These are phyloP conservation scores for Hemitrygon akajei DNA, from an alignment of 2,797 vertebrate genomes.

Conservation along the genomic window DNA sequence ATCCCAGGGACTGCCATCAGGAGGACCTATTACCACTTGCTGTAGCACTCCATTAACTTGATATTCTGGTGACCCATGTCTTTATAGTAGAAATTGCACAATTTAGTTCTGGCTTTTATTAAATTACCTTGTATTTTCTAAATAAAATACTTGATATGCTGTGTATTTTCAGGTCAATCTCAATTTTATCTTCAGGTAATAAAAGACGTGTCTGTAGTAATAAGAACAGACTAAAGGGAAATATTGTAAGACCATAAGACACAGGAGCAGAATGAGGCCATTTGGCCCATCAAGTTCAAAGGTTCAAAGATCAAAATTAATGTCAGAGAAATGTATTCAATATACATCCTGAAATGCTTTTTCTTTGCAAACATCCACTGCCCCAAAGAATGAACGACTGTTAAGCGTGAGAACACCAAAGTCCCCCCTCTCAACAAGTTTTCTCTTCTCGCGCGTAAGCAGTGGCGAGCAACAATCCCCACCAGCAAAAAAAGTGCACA, in stretches of 20 bases:
- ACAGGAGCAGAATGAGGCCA: no score
- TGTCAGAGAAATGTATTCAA: no score
- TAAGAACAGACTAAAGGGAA: background rate
- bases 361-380: no score
- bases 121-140: background rate
- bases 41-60: background rate
- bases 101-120: background rate
- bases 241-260: background rate
- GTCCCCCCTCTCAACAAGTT: no score
- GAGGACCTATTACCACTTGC: background rate
- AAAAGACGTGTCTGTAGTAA: background rate
- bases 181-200: background rate
- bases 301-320: no score
- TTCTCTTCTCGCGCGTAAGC: no score
- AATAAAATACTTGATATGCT: background rate
- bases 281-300: no score
- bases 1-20: background rate
- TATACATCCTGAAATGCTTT: no score
- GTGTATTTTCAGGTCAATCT: background rate
- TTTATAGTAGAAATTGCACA: background rate
- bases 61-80: background rate
- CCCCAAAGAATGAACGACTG: no score
- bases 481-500: no score
- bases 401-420: no score
- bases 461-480: no score